Percentiles rank a stretch among this genome's conserved stretches.
phyloP scores from a whole-genome alignment of 2,113 vertebrate species.

The Oostethus manadensis region DNA sequence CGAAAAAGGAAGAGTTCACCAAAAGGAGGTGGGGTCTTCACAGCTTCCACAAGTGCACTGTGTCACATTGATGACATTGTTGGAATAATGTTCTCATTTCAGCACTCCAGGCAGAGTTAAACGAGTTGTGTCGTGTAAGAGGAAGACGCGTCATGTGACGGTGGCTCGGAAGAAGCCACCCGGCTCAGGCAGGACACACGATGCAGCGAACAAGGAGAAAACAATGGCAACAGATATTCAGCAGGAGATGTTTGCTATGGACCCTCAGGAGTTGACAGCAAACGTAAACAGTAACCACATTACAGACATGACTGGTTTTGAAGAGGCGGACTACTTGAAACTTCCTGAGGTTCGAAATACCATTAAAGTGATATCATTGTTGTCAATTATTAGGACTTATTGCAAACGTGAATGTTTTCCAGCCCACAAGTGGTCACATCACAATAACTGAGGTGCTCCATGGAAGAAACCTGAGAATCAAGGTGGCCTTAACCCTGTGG shows the following conservation, averaged over 20 bases:
- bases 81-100: not conserved
- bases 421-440: constrained; percentile 86
- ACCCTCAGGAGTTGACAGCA: constrained; percentile 69
- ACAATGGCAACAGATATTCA: constrained; percentile 72
- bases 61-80: not conserved
- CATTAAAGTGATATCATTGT: not conserved
- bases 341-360: constrained; percentile 78
- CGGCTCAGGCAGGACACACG: constrained; percentile 56
- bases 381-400: not conserved
- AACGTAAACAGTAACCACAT: constrained; percentile 72
- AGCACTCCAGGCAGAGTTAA: constrained; percentile 59
- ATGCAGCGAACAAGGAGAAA: constrained; percentile 89
- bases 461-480: constrained; percentile 85
- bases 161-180: constrained; percentile 54
- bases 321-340: constrained; percentile 76
- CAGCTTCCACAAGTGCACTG: not conserved
- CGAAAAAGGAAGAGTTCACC: constrained; percentile 50
- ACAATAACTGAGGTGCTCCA: constrained; percentile 85
- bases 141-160: constrained; percentile 58
- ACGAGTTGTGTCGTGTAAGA: constrained; percentile 65
- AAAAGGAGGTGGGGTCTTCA: constrained; percentile 43
- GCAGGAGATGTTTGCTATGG: constrained; percentile 70
- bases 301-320: constrained; percentile 75
- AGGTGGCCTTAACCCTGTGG: constrained; percentile 89
- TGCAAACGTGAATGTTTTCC: constrained; percentile 25